phyloP scores from a whole-genome alignment of 2,113 vertebrate species.

The Muscicapa adusta region DNA sequence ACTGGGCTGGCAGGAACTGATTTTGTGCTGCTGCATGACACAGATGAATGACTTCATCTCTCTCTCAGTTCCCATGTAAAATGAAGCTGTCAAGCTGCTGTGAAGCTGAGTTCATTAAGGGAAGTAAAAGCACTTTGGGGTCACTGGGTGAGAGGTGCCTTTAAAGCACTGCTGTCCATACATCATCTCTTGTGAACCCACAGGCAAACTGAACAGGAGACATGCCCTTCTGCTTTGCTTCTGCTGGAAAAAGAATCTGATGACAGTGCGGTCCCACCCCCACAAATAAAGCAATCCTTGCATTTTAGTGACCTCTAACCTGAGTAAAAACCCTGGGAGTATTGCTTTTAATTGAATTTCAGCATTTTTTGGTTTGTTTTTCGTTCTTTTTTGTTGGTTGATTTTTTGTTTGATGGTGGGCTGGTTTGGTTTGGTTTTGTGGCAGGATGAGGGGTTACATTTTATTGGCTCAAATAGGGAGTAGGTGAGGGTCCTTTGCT shows the following conservation, averaged over 20 bases:
- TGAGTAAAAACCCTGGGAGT: not conserved
- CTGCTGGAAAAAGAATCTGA: not conserved
- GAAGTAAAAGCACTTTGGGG: constrained; percentile 4
- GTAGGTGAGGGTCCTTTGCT: not conserved
- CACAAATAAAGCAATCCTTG: not conserved
- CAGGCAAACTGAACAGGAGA: not conserved
- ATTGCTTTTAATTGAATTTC: not conserved
- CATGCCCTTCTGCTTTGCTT: not conserved
- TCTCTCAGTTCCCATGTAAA: not conserved
- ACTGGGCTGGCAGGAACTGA: not conserved
- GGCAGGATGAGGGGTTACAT: not conserved
- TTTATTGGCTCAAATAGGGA: not conserved
- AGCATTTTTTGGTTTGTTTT: not conserved
- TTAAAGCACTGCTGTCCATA: not conserved
- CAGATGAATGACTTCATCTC: not conserved
- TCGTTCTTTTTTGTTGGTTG: not conserved
- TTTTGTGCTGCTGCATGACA: not conserved
- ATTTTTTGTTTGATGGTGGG: not conserved
- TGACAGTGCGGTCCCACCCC: not conserved
- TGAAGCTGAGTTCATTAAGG: not conserved
- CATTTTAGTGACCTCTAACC: not conserved
- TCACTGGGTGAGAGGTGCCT: not conserved
- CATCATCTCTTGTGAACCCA: not conserved
- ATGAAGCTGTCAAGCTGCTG: not conserved
- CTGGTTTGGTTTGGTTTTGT: not conserved